These are phyloP conservation scores for Dolichopus griseipennis DNA, from an alignment of 2,888 invertebrate genomes.

Conservation along the genomic window DNA sequence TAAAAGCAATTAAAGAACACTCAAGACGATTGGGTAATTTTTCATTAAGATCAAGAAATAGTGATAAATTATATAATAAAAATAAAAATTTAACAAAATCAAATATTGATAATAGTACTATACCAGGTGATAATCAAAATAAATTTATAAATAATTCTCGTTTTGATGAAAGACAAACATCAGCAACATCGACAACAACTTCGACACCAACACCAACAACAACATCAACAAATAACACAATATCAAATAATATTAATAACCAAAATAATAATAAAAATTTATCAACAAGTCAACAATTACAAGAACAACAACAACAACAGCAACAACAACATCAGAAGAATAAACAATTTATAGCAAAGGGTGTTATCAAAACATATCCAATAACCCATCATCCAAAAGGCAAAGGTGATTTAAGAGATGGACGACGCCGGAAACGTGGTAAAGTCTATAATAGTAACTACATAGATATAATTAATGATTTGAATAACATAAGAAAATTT, in stretches of 20 bases:
- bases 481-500: constrained; percentile 34
- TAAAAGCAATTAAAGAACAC: constrained; percentile 41
- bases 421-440: constrained; percentile 26
- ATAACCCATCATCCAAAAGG: constrained; percentile 33
- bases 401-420: constrained; percentile 34
- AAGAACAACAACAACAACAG: neutral
- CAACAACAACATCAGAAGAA: neutral
- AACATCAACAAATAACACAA: constrained; percentile 16
- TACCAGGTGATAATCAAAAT: constrained; percentile 22
- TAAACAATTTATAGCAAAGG: neutral
- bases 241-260: constrained; percentile 17
- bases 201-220: constrained; percentile 16
- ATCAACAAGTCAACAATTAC: neutral
- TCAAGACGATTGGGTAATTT: constrained; percentile 40
- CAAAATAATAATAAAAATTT: neutral
- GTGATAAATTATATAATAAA: constrained; percentile 36
- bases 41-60: constrained; percentile 34
- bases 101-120: constrained; percentile 37
- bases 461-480: constrained; percentile 20
- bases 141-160: neutral
- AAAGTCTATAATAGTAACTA: constrained; percentile 7
- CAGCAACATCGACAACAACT: constrained; percentile 24
- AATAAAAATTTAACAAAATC: constrained; percentile 13
- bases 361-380: neutral
- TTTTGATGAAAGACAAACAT: constrained; percentile 14